phyloP scores from a whole-genome alignment of 2,797 vertebrate genomes.

The Rhabdophis nuchalis region DNA sequence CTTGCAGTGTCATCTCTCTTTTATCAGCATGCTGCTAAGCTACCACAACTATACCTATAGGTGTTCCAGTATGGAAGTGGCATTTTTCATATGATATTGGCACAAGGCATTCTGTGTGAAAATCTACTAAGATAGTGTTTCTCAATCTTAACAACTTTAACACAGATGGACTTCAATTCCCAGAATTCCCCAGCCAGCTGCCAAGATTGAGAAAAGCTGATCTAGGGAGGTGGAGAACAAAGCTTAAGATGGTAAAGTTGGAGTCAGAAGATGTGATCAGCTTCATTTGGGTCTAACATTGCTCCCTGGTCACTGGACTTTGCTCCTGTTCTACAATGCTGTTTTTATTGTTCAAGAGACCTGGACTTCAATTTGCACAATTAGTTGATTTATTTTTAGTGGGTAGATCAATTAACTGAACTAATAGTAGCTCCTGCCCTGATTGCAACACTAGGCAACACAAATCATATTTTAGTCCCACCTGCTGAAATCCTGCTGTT shows the following conservation, averaged over 20 bases:
- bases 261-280: not conserved
- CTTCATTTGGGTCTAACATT: not conserved
- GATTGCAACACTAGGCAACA: not conserved
- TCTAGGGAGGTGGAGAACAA: not conserved
- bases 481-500: not conserved
- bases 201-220: not conserved
- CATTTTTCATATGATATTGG: not conserved
- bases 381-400: not conserved
- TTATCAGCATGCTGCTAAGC: not conserved
- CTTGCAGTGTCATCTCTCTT: not conserved
- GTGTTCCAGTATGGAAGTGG: not conserved
- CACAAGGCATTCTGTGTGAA: not conserved
- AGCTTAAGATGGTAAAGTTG: not conserved
- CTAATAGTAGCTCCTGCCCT: not conserved
- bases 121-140: not conserved
- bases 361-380: not conserved
- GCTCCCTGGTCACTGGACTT: not conserved
- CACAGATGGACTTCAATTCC: not conserved
- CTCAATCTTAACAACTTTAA: too few species aligned
- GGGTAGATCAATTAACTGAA: not conserved
- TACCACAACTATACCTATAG: not conserved
- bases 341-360: not conserved
- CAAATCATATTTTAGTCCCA: not conserved
- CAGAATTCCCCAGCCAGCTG: not conserved
- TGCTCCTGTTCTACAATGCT: not conserved